Evolutionary conservation across 2,797 vertebrate genomes (phyloP), one percentile per base, ranked within the genome.

Genomic region (Thunnus albacares): DNA sequence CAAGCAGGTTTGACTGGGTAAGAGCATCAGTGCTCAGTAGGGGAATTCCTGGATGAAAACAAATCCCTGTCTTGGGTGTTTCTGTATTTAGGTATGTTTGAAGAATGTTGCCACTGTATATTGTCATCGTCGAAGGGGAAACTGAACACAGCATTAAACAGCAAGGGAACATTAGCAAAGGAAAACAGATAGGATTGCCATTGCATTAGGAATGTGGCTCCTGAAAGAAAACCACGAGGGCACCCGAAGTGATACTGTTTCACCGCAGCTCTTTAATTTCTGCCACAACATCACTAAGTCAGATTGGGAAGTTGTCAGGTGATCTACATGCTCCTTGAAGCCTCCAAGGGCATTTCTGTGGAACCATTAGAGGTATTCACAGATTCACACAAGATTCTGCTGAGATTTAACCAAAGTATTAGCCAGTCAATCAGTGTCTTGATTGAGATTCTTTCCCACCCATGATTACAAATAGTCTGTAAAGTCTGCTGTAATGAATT

Each of bases 11-110:
- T 70, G 85, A 89, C 87, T 78, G 70, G 81, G 74, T 88, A 86
- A 79, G 86, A 92, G 84, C 80, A 75, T 68, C 60, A 35, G 20
- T 14, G 53, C 62, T 81, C 26, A 14, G 73, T 57, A 1, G 84
- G 93, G 95, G 92, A 94, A 94, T 94, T 94, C 94, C 95, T 81
- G 66, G 43, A 71, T 83, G 90, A 89, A 94, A 95, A 84, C 71
- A 66, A 84, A 94, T 89, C 92, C 79, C 59, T 66, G 65, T 73
- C 58, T 62, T 7, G 11, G 49, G 58, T 81, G 81, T 92, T 87
- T 82, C 77, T 88, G 90, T 91, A 53, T 92, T 86, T 84, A 87
- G 88, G 84, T 89, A 88, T 81, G 76, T 78, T 84, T 86, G 57
- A 93, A 93, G 93, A 93, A 95, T 93, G 91, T 83, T 91, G 88